Percentiles rank a stretch among this genome's conserved stretches.
phyloP scores from a whole-genome alignment of 2,888 invertebrate species.

The Phymatocera aterrima region DNA sequence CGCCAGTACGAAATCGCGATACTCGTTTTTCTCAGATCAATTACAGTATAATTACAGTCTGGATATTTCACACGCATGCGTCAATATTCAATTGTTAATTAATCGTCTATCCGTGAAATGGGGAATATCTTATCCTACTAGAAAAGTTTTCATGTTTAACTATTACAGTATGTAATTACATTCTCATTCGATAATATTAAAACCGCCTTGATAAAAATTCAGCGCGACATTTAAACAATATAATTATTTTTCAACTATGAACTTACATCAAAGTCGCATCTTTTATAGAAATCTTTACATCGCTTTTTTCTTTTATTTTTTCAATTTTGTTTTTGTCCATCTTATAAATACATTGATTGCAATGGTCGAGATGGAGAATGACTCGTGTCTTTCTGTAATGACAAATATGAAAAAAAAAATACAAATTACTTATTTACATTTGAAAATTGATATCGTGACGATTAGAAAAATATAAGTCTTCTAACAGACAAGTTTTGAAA shows the following conservation, averaged over 20 bases:
- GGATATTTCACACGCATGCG: slow-evolving; percentile 14
- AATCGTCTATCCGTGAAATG: background rate
- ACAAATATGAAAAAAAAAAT: background rate
- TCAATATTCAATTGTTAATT: slow-evolving; percentile 9
- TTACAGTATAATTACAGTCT: background rate
- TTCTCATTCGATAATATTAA: slow-evolving; percentile 21
- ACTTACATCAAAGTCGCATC: background rate
- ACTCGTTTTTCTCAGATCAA: background rate
- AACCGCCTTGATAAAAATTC: background rate
- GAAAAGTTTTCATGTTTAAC: background rate
- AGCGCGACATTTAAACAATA: background rate
- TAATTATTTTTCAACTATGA: background rate
- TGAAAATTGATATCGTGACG: slow-evolving; percentile 15
- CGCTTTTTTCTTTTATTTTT: background rate
- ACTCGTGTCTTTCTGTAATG: slow-evolving; percentile 11
- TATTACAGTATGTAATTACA: too few relatives aligned
- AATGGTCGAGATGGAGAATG: background rate
- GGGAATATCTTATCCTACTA: background rate
- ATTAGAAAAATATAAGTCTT: slow-evolving; percentile 37
- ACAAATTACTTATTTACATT: slow-evolving; percentile 24
- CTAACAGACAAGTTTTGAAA: background rate
- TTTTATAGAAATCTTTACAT: background rate
- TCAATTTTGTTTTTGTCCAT: background rate
- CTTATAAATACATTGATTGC: background rate
- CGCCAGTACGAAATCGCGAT: background rate